Evolutionary conservation across 2,888 invertebrate species (phyloP).

Genomic region (Sabellastarte sp.): DNA sequence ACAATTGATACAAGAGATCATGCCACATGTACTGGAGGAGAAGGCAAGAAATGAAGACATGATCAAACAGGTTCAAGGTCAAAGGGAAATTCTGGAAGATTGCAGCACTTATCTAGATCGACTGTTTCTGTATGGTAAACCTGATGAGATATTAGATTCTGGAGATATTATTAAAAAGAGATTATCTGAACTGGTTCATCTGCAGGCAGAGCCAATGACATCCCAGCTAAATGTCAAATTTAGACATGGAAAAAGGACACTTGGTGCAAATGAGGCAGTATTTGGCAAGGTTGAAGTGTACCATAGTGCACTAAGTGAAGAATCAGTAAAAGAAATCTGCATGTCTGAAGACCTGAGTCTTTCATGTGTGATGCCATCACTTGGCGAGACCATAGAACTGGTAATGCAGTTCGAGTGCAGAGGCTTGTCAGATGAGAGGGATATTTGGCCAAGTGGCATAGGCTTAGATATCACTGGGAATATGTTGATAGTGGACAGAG

Average conservation of each 20-base stretch:
- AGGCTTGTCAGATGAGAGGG: conserved; percentile 35
- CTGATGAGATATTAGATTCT: conserved; percentile 39
- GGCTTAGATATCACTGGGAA: conserved; percentile 35
- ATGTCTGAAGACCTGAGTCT: not conserved
- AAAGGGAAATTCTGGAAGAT: too few species aligned
- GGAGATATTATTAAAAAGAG: conserved; percentile 35
- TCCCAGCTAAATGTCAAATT: conserved; percentile 36
- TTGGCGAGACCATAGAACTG: conserved; percentile 7
- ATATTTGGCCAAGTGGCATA: conserved; percentile 50
- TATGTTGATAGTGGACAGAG: conserved; percentile 44
- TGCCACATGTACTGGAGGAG: too few species aligned
- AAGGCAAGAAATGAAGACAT: too few species aligned
- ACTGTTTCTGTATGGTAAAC: conserved; percentile 36
- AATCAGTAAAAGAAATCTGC: conserved; percentile 2
- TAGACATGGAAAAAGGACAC: conserved; percentile 31
- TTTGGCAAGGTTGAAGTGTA: conserved; percentile 38
- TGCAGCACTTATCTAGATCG: conserved; percentile 23
- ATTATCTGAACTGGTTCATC: conserved; percentile 38
- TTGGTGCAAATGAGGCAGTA: conserved; percentile 34
- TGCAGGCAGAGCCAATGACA: conserved; percentile 36
- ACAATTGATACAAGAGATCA: conserved; percentile 27
- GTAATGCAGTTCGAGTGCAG: conserved; percentile 34
- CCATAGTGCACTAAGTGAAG: conserved; percentile 30
- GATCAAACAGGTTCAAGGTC: too few species aligned
- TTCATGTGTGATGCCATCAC: not conserved